Evolutionary conservation across 2,797 vertebrate species (phyloP), one percentile per base, ranked within the genome.

Genomic region (Malacoctenus gilli): DNA sequence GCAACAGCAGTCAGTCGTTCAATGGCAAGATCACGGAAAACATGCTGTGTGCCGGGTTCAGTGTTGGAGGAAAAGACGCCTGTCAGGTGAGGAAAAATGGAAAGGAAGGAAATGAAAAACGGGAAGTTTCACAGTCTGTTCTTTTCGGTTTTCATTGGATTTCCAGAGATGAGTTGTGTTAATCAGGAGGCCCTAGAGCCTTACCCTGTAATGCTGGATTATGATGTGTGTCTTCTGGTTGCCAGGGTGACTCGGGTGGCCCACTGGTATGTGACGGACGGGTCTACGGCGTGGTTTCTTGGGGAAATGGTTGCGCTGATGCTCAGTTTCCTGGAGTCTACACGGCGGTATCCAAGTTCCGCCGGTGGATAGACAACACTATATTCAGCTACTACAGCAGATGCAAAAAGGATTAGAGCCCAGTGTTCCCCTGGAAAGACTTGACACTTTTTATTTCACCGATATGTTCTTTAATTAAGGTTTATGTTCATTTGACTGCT

Each of bases 11-110:
- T 0, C 31, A 63, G 2, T 93, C 92, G 0, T 93, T 89, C 7
- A 58, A 85, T 0, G 93, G 93, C 4, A 75, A 12, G 43, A 92
- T 95, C 80, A 94, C 93, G 0, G 74, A 71, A 15, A 90, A 87
- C 68, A 94, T 95, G 94, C 65, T 95, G 32, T 94, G 93, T 34
- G 93, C 94, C 0, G 93, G 93, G 1, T 93, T 84, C 76, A 89
- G 59, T 4, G 8, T 35, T 0, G 93, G 93, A 2, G 93, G 93
- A 8, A 92, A 91, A 20, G 94, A 95, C 0, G 87, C 93, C 14
- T 94, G 93, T 35, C 82, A 90, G 89, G 93, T 94, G 83, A 9
- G 8, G 1, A 25, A 1, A n/a, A n/a, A n/a, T n/a, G n/a, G n/a
- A n/a, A n/a, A n/a, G n/a, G n/a, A n/a, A n/a, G n/a, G n/a, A n/a